These are phyloP conservation scores for Eclectus roratus DNA, from an alignment of 2,113 vertebrate species.

Conservation along the genomic window DNA sequence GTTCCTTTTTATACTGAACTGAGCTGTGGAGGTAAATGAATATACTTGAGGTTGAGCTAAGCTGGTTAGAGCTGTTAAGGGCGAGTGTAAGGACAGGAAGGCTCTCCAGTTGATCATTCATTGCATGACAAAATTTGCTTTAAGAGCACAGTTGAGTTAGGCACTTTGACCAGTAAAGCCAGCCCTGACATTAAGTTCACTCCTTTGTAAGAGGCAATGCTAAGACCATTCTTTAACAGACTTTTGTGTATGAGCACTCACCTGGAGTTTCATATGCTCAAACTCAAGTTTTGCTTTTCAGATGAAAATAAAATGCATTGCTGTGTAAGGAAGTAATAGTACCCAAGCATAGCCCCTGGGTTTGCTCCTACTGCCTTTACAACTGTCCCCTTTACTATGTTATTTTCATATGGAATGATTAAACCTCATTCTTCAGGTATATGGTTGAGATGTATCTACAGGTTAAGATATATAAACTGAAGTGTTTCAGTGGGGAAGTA, in stretches of 20 bases:
- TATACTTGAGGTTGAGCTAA: not conserved
- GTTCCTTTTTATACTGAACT: not conserved
- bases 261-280: not conserved
- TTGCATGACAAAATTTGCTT: not conserved
- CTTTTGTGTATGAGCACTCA: not conserved
- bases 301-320: not conserved
- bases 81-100: fast-evolving
- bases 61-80: not conserved
- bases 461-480: not conserved
- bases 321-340: not conserved
- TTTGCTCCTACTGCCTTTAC: not conserved
- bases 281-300: not conserved
- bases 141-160: not conserved
- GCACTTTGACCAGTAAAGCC: not conserved
- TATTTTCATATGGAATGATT: not conserved
- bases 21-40: not conserved
- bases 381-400: not conserved
- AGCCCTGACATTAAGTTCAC: not conserved
- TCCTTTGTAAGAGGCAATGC: not conserved
- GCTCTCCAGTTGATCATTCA: not conserved
- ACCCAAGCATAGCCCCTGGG: not conserved
- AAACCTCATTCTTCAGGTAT: not conserved
- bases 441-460: not conserved
- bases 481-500: not conserved
- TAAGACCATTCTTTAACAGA: not conserved